A percentile compares a stretch with the other conserved stretches of the same genome.
Conservation (phyloP, 2,797 vertebrate species). For the Octomys mimax region DNA sequence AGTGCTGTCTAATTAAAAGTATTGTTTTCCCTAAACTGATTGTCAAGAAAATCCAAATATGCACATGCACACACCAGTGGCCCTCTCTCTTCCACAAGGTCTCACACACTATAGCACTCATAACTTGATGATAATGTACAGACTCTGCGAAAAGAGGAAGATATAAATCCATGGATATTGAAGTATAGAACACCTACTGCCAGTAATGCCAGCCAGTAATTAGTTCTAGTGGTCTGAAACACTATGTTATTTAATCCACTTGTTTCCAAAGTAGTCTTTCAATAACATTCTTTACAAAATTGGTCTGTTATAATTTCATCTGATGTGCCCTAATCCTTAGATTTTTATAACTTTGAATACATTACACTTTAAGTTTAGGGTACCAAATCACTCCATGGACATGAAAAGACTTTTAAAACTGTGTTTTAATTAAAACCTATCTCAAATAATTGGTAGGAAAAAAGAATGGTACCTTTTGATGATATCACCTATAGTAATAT, state of each 20-base stretch:
- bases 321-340: neutral
- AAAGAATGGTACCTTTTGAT: neutral
- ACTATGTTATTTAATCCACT: neutral
- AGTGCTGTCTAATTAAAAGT: neutral
- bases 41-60: neutral
- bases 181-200: neutral
- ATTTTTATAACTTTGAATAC: conserved; percentile 45
- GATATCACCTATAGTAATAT: neutral
- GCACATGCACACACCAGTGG: neutral
- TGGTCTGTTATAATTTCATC: neutral
- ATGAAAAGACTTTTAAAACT: neutral
- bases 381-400: neutral
- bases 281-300: neutral
- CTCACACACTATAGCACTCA: neutral
- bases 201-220: neutral
- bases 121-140: neutral
- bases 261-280: neutral
- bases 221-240: neutral
- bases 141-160: neutral
- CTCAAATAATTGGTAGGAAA: neutral
- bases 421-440: neutral
- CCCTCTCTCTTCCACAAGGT: neutral
- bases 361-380: neutral
- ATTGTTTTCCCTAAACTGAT: neutral
- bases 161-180: neutral